phyloP scores from a whole-genome alignment of 2,797 vertebrate species.

The Girardinus metallicus region DNA sequence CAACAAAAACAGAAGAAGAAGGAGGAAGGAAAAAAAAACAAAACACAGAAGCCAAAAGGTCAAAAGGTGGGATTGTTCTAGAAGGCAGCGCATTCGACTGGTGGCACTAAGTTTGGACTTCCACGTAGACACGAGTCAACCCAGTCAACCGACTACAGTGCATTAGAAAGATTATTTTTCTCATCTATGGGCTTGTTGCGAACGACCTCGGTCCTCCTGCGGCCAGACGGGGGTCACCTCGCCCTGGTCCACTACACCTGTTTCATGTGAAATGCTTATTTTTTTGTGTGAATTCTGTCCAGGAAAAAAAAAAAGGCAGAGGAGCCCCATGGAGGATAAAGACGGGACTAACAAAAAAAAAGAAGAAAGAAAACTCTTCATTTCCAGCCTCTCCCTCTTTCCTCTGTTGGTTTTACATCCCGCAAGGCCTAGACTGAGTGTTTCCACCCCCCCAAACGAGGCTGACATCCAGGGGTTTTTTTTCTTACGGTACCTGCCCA shows the following conservation, averaged over 20 bases:
- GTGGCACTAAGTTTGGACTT: slow-evolving; percentile 69
- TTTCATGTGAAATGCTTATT: slow-evolving; percentile 55
- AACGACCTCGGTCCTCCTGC: slow-evolving; percentile 53
- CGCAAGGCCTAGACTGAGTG: slow-evolving; percentile 44
- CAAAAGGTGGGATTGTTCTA: slow-evolving; percentile 51
- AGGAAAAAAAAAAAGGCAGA: slow-evolving; percentile 13
- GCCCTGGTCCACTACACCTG: slow-evolving; percentile 76
- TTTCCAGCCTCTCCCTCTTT: slow-evolving; percentile 39
- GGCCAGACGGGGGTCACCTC: slow-evolving; percentile 38
- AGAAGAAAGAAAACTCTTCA: slow-evolving; percentile 25
- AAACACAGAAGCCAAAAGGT: slow-evolving; percentile 16
- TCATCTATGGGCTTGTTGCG: slow-evolving; percentile 53
- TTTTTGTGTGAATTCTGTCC: slow-evolving; percentile 47
- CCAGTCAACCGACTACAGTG: slow-evolving; percentile 70
- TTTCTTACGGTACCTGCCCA: slow-evolving; percentile 57
- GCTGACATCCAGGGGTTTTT: slow-evolving; percentile 30
- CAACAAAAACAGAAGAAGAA: slow-evolving; percentile 7
- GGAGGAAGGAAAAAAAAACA: slow-evolving; percentile 9
- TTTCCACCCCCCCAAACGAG: slow-evolving; percentile 3
- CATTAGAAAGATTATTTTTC: slow-evolving; percentile 51
- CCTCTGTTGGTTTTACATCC: slow-evolving; percentile 51
- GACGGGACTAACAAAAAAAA: slow-evolving; percentile 18
- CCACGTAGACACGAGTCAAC: slow-evolving; percentile 56
- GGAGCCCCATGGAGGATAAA: slow-evolving; percentile 43
- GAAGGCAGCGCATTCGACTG: slow-evolving; percentile 72